These are phyloP conservation scores for Ceratina australensis DNA, from an alignment of 1,140 invertebrate species.

Conservation along the genomic window DNA sequence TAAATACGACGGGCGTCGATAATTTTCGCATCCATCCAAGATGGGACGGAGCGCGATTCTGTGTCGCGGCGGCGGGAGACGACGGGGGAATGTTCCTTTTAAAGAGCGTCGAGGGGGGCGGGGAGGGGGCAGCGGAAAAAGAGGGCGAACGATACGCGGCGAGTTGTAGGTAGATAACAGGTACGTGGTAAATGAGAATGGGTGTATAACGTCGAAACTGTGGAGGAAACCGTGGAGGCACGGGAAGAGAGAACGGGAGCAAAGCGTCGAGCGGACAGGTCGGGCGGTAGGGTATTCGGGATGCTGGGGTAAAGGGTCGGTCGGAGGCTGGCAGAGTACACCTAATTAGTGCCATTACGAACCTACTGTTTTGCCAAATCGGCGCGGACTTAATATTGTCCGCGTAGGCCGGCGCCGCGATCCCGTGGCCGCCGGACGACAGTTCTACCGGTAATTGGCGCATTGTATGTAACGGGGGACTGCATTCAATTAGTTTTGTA, in stretches of 20 bases:
- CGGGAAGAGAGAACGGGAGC: constrained; percentile 29
- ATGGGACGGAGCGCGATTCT: not conserved
- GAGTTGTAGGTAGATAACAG: constrained; percentile 13
- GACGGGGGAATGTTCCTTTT: constrained; percentile 4
- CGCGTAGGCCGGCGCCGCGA: not conserved
- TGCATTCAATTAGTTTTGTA: constrained; percentile 70
- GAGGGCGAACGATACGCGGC: constrained; percentile 2
- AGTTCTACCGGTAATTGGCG: constrained; percentile 66
- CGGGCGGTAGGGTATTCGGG: too few species aligned
- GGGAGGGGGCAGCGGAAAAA: not conserved
- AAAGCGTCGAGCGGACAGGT: not conserved
- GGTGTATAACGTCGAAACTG: constrained; percentile 31
- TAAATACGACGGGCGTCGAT: too few species aligned
- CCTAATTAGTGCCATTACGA: constrained; percentile 71
- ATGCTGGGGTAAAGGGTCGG: not conserved
- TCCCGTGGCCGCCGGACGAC: constrained; percentile 44
- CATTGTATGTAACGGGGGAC: constrained; percentile 59
- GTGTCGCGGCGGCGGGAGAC: not conserved
- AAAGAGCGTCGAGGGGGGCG: too few species aligned
- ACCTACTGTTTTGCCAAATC: constrained; percentile 69
- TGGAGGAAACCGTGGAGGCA: constrained; percentile 19
- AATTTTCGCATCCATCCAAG: not conserved
- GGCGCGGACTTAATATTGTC: constrained; percentile 68
- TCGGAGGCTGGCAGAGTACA: constrained; percentile 61
- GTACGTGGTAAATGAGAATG: constrained; percentile 50